A percentile compares a stretch with the other conserved stretches of the same genome.
Evolutionary conservation across 2,113 vertebrate genomes (phyloP).

Genomic region (Amazona guildingii): DNA sequence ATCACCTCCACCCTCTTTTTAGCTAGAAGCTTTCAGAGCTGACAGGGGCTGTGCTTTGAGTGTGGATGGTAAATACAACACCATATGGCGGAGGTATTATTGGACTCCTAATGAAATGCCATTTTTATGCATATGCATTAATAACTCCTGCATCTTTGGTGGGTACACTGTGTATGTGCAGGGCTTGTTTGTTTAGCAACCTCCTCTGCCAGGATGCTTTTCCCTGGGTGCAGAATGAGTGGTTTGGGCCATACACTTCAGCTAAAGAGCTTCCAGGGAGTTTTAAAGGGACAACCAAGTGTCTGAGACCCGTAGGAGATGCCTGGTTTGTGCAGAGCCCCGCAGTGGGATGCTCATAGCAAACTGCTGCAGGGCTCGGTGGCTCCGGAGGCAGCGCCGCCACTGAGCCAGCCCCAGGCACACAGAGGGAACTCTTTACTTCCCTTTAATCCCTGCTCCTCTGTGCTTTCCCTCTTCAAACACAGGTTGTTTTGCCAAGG

Average conservation of each 20-base stretch:
- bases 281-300: neutral
- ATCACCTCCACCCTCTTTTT: constrained; percentile 3
- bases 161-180: neutral
- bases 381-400: neutral
- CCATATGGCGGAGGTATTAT: neutral
- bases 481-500: neutral
- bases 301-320: neutral
- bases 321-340: neutral
- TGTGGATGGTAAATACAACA: neutral
- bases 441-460: neutral
- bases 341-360: neutral
- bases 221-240: neutral
- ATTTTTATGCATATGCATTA: neutral
- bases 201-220: neutral
- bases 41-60: neutral
- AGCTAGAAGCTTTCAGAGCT: neutral
- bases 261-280: neutral
- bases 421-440: neutral
- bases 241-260: neutral
- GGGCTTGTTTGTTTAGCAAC: neutral
- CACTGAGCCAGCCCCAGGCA: neutral
- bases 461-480: neutral
- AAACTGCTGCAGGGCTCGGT: neutral
- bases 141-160: neutral
- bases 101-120: neutral